Percentiles rank a stretch among this genome's conserved stretches.
Conservation (phyloP, 2,888 invertebrate genomes). For the Ditula angustiorana region DNA sequence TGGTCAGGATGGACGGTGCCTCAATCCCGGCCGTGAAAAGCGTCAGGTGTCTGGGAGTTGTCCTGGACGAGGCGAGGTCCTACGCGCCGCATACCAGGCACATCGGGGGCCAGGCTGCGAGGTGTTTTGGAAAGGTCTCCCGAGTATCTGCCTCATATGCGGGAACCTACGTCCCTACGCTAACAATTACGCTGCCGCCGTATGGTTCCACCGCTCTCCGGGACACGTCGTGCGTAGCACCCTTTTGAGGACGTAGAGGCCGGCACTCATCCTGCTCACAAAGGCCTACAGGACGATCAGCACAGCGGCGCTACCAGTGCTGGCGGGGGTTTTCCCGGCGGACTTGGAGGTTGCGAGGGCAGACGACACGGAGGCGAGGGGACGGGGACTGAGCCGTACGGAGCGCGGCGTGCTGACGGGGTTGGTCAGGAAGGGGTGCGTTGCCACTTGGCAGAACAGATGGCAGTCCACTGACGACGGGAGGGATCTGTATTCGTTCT, state of each 20-base stretch:
- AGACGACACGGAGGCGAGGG: too few relatives aligned
- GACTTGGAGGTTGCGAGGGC: conserved; percentile 41
- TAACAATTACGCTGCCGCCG: neutral
- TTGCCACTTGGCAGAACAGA: too few relatives aligned
- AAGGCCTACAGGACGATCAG: too few relatives aligned
- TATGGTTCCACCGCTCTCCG: conserved; percentile 37
- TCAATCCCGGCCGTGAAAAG: conserved; percentile 11
- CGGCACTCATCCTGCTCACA: conserved; percentile 43
- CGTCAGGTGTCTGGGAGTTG: neutral
- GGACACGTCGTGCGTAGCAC: conserved; percentile 38
- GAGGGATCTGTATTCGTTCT: too few relatives aligned
- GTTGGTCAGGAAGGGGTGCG: too few relatives aligned
- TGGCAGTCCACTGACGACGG: too few relatives aligned
- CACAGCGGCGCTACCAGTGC: conserved; percentile 47
- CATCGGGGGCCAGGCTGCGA: too few relatives aligned
- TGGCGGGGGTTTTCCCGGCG: conserved; percentile 48
- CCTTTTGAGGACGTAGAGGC: conserved; percentile 43
- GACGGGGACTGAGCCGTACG: too few relatives aligned
- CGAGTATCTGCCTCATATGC: too few relatives aligned
- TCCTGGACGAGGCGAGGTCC: neutral
- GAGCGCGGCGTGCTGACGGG: too few relatives aligned
- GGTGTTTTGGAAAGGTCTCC: too few relatives aligned
- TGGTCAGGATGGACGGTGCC: neutral
- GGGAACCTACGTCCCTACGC: neutral
- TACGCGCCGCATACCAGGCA: neutral